Evolutionary conservation across 1,140 invertebrate species (phyloP).

Genomic region (Ceratina calcarata): DNA sequence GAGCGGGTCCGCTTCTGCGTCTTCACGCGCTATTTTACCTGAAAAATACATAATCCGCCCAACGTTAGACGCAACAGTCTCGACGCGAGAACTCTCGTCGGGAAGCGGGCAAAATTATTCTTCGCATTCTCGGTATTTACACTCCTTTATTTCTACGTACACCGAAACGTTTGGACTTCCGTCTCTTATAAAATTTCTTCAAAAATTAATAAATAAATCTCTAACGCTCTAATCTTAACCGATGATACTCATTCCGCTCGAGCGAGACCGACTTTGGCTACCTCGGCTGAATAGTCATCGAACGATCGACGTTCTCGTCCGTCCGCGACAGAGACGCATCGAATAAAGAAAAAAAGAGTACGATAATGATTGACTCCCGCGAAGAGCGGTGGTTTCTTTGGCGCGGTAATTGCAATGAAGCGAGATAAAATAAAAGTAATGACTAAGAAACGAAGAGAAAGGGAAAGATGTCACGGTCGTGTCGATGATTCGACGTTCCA

Average conservation of each 20-base stretch:
- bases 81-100: constrained; percentile 14
- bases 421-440: too few species aligned
- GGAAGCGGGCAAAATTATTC: constrained; percentile 43
- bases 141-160: constrained; percentile 74
- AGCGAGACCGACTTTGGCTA: not conserved
- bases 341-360: too few species aligned
- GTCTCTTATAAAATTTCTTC: constrained; percentile 61
- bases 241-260: constrained; percentile 8
- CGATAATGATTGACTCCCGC: too few species aligned
- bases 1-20: constrained; percentile 47
- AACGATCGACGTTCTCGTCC: not conserved
- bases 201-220: constrained; percentile 67
- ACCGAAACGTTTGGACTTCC: constrained; percentile 44
- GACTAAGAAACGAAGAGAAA: too few species aligned
- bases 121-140: constrained; percentile 60
- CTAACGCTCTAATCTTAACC: not conserved
- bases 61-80: constrained; percentile 33
- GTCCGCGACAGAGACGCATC: too few species aligned
- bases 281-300: not conserved
- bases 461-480: too few species aligned
- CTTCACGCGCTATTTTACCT: constrained; percentile 60
- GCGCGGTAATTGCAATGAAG: too few species aligned
- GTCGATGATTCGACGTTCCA: too few species aligned
- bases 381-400: too few species aligned
- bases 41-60: constrained; percentile 47